These are phyloP conservation scores for Entosphenus tridentatus DNA, from an alignment of 2,113 vertebrate species.

Conservation along the genomic window DNA sequence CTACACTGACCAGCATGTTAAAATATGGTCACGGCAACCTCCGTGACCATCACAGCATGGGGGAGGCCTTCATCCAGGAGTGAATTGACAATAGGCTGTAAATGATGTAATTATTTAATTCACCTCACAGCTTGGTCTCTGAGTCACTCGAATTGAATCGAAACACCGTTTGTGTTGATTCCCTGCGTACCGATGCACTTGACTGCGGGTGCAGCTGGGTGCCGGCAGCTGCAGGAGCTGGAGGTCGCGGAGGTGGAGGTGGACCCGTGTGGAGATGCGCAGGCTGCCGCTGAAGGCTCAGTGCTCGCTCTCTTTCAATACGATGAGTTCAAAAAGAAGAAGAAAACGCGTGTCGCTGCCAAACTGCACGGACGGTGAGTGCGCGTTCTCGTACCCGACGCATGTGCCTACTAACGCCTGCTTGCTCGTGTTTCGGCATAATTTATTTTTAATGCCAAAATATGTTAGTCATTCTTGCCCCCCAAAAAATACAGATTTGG, in stretches of 20 bases:
- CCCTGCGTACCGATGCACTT: background rate
- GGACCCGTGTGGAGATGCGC: conserved; percentile 66
- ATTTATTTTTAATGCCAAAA: too few relatives aligned
- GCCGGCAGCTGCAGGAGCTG: conserved; percentile 55
- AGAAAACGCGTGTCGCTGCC: conserved; percentile 35
- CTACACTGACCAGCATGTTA: too few relatives aligned
- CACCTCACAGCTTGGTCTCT: background rate
- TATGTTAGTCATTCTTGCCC: too few relatives aligned
- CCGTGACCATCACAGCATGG: background rate
- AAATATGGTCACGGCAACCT: background rate
- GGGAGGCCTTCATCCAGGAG: background rate
- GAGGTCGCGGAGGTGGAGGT: conserved; percentile 55
- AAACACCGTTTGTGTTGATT: background rate
- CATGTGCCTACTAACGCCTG: too few relatives aligned
- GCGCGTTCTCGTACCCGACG: too few relatives aligned
- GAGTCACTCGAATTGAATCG: background rate
- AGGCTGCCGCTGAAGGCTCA: conserved; percentile 72
- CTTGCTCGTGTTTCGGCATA: too few relatives aligned
- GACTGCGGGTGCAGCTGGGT: conserved; percentile 34
- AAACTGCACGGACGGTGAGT: conserved; percentile 50
- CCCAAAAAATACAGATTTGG: too few relatives aligned
- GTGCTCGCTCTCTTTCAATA: conserved; percentile 63
- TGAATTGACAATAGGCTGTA: background rate
- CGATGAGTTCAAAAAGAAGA: conserved; percentile 62
- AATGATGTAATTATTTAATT: background rate